phyloP scores from a whole-genome alignment of 2,113 vertebrate genomes.

The Myxocyprinus asiaticus region DNA sequence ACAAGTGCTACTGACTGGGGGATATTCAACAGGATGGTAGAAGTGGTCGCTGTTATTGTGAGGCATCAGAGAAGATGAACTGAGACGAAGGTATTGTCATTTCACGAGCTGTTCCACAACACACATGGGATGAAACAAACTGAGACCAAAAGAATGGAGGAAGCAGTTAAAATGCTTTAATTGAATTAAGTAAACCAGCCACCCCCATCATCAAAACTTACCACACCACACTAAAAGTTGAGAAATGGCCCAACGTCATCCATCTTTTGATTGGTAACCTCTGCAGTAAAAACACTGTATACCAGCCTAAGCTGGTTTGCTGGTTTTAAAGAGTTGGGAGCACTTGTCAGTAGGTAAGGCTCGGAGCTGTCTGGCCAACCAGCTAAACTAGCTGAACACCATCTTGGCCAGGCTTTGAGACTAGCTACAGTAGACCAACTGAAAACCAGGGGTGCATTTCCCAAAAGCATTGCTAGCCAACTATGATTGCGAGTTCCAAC shows the following conservation, averaged over 20 bases:
- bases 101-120: conserved; percentile 60
- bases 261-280: too few relatives aligned
- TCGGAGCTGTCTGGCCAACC: too few relatives aligned
- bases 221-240: conserved; percentile 21
- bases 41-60: conserved; percentile 43
- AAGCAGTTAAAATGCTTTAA: conserved; percentile 8
- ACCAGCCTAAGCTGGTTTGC: too few relatives aligned
- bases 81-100: conserved; percentile 68
- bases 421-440: too few relatives aligned
- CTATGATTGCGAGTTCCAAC: too few relatives aligned
- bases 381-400: too few relatives aligned
- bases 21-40: conserved; percentile 68
- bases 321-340: too few relatives aligned
- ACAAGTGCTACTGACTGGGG: conserved; percentile 76
- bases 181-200: conserved; percentile 46
- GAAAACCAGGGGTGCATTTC: too few relatives aligned
- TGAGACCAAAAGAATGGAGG: conserved; percentile 18
- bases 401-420: too few relatives aligned
- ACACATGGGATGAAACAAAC: conserved; percentile 9
- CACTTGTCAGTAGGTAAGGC: too few relatives aligned
- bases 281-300: too few relatives aligned
- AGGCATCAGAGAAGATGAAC: conserved; percentile 66
- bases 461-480: too few relatives aligned
- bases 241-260: background rate
- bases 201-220: conserved; percentile 49